Evolutionary conservation across 2,888 invertebrate species (phyloP).

Genomic region (Dynastes grantii): DNA sequence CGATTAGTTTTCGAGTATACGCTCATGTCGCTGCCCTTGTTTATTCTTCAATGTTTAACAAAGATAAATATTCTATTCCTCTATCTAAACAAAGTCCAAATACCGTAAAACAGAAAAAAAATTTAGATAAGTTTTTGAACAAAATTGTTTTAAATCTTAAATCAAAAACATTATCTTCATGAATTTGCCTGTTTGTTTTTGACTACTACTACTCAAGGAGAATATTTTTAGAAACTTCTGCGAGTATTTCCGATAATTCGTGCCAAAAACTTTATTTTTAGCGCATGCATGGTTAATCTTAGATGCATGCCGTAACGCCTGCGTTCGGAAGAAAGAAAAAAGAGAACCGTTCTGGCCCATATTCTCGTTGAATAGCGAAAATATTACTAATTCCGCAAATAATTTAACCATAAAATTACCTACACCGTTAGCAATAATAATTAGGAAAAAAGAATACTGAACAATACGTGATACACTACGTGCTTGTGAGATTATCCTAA

Average conservation of each 20-base stretch:
- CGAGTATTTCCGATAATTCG: constrained; percentile 1
- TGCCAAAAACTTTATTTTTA: constrained; percentile 15
- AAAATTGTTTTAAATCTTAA: background rate
- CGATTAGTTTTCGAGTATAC: constrained; percentile 27
- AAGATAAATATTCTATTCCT: constrained; percentile 9
- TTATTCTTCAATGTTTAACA: constrained; percentile 15
- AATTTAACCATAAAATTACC: constrained; percentile 12
- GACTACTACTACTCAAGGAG: too few relatives aligned
- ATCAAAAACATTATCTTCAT: background rate
- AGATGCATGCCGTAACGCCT: background rate
- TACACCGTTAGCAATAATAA: constrained; percentile 18
- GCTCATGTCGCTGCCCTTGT: background rate
- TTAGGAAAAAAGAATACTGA: background rate
- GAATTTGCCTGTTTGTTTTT: background rate
- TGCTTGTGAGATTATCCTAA: constrained; percentile 33
- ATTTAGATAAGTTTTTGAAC: background rate
- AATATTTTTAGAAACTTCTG: constrained; percentile 18
- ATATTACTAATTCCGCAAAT: constrained; percentile 14
- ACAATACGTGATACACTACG: background rate
- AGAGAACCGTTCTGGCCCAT: background rate
- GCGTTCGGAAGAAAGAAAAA: background rate
- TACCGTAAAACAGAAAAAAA: background rate
- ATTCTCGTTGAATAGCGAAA: background rate
- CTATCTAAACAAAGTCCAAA: background rate
- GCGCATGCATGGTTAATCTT: background rate